A percentile compares a stretch with the other conserved stretches of the same genome.
phyloP scores from a whole-genome alignment of 2,113 vertebrate genomes.

The Procavia capensis region DNA sequence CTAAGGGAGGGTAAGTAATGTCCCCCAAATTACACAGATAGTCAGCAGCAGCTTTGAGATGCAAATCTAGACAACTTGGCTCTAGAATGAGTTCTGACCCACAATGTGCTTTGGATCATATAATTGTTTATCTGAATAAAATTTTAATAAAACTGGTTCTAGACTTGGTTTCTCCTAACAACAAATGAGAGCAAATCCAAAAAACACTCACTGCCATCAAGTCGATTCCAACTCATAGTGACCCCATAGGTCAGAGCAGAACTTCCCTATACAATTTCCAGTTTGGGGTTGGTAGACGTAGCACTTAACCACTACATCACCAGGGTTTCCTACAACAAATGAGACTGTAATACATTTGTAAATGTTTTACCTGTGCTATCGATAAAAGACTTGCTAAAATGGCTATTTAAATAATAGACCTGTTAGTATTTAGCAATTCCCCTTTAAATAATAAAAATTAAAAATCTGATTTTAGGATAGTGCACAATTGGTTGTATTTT shows the following conservation, averaged over 20 bases:
- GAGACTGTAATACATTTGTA: not conserved
- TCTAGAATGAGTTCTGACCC: not conserved
- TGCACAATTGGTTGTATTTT: not conserved
- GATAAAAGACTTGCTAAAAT: not conserved
- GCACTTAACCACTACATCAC: too few relatives aligned
- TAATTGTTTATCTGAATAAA: not conserved
- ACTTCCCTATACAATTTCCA: too few relatives aligned
- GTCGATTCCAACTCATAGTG: too few relatives aligned
- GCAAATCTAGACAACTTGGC: not conserved
- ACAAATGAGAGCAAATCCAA: too few relatives aligned
- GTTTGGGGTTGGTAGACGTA: too few relatives aligned
- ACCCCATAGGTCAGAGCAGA: too few relatives aligned
- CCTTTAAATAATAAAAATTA: not conserved
- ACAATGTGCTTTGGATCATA: not conserved
- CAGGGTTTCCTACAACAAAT: not conserved
- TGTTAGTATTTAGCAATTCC: not conserved
- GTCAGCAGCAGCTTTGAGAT: not conserved
- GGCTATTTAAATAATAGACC: not conserved
- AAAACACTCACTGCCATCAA: too few relatives aligned
- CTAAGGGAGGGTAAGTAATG: rapidly evolving
- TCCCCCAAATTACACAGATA: not conserved
- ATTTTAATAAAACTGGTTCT: not conserved
- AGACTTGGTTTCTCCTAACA: not conserved
- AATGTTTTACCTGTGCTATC: not conserved
- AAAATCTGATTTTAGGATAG: not conserved